Percentiles rank a stretch among this genome's conserved stretches.
These are phyloP conservation scores for Nannoperca australis DNA, from an alignment of 2,797 vertebrate genomes.

Conservation along the genomic window DNA sequence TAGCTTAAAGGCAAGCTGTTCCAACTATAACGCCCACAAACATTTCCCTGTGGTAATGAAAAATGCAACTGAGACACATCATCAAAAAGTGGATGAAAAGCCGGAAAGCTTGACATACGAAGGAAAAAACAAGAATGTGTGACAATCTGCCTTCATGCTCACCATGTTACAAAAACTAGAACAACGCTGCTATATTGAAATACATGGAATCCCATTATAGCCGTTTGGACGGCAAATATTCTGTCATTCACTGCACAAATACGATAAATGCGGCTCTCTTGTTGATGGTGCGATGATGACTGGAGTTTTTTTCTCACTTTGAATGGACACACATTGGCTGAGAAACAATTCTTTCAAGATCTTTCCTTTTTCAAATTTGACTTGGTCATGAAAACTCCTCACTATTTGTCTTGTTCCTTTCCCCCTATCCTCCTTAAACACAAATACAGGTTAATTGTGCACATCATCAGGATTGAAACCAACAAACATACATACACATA, in stretches of 20 bases:
- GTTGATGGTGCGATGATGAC: background rate
- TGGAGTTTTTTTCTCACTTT: background rate
- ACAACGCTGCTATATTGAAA: background rate
- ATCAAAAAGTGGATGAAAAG: background rate
- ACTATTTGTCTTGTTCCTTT: background rate
- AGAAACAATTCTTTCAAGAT: background rate
- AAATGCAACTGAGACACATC: background rate
- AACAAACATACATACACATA: conserved; percentile 7
- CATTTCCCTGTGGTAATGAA: conserved; percentile 4
- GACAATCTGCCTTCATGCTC: too few species aligned
- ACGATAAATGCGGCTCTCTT: background rate
- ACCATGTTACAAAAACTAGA: background rate
- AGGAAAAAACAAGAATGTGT: background rate
- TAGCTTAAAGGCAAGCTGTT: conserved; percentile 29
- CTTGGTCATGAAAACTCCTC: background rate
- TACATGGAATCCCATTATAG: background rate
- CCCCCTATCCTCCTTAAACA: background rate
- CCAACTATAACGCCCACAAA: conserved; percentile 15
- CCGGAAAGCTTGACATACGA: background rate
- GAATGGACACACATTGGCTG: background rate
- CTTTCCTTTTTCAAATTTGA: background rate
- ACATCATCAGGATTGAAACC: background rate
- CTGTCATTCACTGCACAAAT: background rate
- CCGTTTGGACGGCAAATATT: background rate
- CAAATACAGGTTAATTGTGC: background rate